Evolutionary conservation across 2,888 invertebrate genomes (phyloP).

Genomic region (Temnothorax unifasciatus): DNA sequence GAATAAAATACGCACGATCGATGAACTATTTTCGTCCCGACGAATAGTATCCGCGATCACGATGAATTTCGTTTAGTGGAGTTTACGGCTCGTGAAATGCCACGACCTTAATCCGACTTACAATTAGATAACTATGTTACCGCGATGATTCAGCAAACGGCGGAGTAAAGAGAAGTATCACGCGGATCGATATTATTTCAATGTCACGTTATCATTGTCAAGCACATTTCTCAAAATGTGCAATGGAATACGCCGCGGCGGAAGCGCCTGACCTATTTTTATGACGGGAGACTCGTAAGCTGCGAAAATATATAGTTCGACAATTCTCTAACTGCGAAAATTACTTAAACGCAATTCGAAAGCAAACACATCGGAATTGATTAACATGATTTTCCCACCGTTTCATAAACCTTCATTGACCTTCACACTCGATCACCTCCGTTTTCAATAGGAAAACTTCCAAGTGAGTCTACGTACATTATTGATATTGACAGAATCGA

Average conservation of each 20-base stretch:
- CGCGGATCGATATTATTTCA: slow-evolving; percentile 48
- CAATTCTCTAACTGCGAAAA: neutral
- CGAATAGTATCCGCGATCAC: slow-evolving; percentile 69
- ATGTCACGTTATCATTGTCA: slow-evolving; percentile 23
- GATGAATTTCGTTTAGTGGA: slow-evolving; percentile 68
- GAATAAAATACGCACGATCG: slow-evolving; percentile 75
- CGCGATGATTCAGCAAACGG: slow-evolving; percentile 46
- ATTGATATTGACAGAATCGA: slow-evolving; percentile 65
- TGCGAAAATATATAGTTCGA: neutral
- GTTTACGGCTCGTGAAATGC: slow-evolving; percentile 69
- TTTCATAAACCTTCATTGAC: neutral
- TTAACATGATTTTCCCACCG: slow-evolving; percentile 7
- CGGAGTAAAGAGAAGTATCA: neutral
- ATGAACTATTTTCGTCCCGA: slow-evolving; percentile 74
- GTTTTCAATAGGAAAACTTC: slow-evolving; percentile 24
- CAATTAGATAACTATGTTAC: neutral
- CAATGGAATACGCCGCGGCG: neutral
- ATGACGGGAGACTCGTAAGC: neutral
- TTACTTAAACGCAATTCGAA: neutral
- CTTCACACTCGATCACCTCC: slow-evolving; percentile 17
- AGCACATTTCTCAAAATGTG: slow-evolving; percentile 14
- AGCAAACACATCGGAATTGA: slow-evolving; percentile 8
- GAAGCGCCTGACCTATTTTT: neutral
- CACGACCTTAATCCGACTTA: slow-evolving; percentile 66
- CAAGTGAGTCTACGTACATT: slow-evolving; percentile 28